Percentiles rank a stretch among this genome's conserved stretches.
These are phyloP conservation scores for Platorchestia sp. DNA, from an alignment of 1,140 invertebrate species.

Conservation along the genomic window DNA sequence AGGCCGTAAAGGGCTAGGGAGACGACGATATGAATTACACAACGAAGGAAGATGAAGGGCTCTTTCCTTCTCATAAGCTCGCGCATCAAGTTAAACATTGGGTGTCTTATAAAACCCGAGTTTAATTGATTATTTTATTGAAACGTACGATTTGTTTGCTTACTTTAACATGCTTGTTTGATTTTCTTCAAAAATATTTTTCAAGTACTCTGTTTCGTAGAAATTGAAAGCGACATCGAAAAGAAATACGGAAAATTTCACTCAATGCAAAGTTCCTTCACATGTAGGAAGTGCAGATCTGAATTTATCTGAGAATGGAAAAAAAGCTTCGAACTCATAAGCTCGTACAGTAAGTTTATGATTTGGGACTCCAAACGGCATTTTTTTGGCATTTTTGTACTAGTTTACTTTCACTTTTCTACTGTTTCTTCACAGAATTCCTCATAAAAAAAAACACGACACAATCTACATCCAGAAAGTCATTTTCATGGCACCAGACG, in stretches of 20 bases:
- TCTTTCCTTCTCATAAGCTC: too few relatives aligned
- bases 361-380: not conserved
- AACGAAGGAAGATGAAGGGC: too few relatives aligned
- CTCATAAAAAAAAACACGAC: not conserved
- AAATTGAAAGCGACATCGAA: not conserved
- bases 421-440: not conserved
- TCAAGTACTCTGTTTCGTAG: not conserved
- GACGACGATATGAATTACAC: too few relatives aligned
- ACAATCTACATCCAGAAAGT: conserved; percentile 83
- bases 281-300: not conserved
- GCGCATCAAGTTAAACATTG: too few relatives aligned
- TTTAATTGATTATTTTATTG: not conserved
- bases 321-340: too few relatives aligned
- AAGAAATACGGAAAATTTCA: not conserved
- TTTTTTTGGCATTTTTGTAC: not conserved
- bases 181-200: not conserved
- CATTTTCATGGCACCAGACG: conserved; percentile 83
- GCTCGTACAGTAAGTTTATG: too few relatives aligned
- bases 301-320: not conserved
- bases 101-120: too few relatives aligned
- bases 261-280: not conserved
- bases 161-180: not conserved
- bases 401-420: not conserved
- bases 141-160: not conserved
- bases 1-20: too few relatives aligned